Conservation (phyloP, 2,888 invertebrate genomes). For the Xiphydria camelus region DNA sequence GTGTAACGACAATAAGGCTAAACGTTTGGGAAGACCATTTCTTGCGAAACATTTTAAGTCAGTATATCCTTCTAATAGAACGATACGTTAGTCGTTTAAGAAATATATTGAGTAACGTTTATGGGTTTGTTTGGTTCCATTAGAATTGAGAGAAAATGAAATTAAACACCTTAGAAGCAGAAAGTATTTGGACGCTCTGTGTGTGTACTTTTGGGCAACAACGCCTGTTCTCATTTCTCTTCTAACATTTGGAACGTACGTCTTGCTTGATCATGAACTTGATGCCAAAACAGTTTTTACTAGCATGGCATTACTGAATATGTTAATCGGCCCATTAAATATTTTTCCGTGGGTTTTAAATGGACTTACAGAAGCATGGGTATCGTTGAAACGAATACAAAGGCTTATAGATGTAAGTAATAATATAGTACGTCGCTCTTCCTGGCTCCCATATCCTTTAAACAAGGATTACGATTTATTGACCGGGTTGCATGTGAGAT, state of each 20-base stretch:
- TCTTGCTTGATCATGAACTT: constrained; percentile 75
- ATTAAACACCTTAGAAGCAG: constrained; percentile 78
- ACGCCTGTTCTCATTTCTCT: constrained; percentile 91
- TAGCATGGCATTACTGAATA: constrained; percentile 90
- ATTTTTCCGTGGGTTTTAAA: constrained; percentile 99
- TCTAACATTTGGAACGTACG: constrained; percentile 79
- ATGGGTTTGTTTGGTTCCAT: constrained; percentile 28
- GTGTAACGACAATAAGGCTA: constrained; percentile 88
- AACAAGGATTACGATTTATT: too few species aligned
- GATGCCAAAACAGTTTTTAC: constrained; percentile 93
- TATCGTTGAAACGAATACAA: constrained; percentile 87
- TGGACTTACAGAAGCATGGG: constrained; percentile 94
- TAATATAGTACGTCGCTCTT: too few species aligned
- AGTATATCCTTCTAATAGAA: constrained; percentile 40
- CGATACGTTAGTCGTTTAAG: not conserved
- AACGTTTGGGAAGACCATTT: constrained; percentile 95
- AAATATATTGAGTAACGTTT: too few species aligned
- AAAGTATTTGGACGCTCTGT: constrained; percentile 95
- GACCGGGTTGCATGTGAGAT: too few species aligned
- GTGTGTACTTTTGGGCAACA: constrained; percentile 98
- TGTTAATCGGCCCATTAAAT: constrained; percentile 94
- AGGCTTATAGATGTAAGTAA: constrained; percentile 74
- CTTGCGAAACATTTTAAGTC: constrained; percentile 69
- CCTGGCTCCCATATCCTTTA: too few species aligned
- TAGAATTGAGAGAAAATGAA: constrained; percentile 72